Conservation (phyloP, 2,888 invertebrate genomes). For the Strigamia crassipes region DNA sequence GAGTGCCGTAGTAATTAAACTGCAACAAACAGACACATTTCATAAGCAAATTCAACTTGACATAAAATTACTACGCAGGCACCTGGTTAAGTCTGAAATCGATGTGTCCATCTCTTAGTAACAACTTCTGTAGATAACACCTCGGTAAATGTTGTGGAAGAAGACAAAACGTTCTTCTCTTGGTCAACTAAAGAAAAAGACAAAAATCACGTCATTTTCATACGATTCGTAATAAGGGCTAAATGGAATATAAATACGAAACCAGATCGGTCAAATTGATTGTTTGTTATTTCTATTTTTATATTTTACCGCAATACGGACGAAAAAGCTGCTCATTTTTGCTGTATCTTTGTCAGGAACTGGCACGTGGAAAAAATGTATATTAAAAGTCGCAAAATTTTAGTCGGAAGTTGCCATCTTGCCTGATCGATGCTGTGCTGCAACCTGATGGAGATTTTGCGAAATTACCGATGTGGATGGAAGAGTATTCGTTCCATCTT, state of each 20-base stretch:
- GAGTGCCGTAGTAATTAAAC: conserved; percentile 18
- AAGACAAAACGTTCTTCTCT: background rate
- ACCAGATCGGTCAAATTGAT: background rate
- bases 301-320: background rate
- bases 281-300: background rate
- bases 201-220: background rate
- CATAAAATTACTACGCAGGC: background rate
- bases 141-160: background rate
- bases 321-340: background rate
- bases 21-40: background rate
- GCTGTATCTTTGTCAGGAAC: background rate
- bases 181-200: background rate
- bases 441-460: background rate
- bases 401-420: conserved; percentile 7
- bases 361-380: background rate
- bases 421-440: background rate
- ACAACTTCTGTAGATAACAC: background rate
- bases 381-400: background rate
- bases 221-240: background rate
- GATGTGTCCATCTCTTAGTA: conserved; percentile 5
- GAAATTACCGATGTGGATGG: background rate
- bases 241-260: background rate
- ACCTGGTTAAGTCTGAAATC: conserved; percentile 27
- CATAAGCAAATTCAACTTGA: background rate
- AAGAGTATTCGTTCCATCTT: background rate